Base-by-base conservation (phyloP, 2,797 vertebrate species). In the Semaprochilodus insignis region DNA sequence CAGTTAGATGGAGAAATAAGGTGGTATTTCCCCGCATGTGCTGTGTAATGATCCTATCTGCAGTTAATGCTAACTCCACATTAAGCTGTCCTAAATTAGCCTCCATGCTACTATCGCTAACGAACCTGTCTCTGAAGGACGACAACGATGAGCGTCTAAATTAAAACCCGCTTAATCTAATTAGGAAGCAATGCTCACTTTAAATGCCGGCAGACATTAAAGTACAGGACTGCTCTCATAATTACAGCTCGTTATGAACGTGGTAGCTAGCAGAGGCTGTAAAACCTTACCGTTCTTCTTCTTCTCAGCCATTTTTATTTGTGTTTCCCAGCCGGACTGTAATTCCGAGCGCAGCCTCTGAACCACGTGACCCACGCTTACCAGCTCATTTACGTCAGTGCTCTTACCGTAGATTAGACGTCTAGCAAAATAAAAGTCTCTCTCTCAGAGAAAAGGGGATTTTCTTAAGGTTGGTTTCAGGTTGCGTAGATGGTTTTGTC, bases 271-370 rank as follows among this genome's bases (percentile, higher is more conserved):
- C 17, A 23, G 13, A 73, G 21, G 48, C 6, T 19, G 13, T 1
- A 19, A 25, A 31, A 6, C 34, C 90, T 83, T 77, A 90, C 90
- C 90, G 83, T 83, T 88, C 81, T 86, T 85, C 81, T 86, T 85
- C 63, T 85, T 88, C 57, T 87, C 87, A 19, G 88, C 83, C 90
- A 90, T 90, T 63, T 86, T 88, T n/a, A 11, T 72, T 19, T 67
- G 52, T 66, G 81, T 80, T 85, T 85, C 77, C 80, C 44, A 80
- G 71, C 69, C 88, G 83, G 86, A 87, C 77, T 60, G 59, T 71
- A 63, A 77, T 81, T 7, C 40, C n/a, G 40, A 15, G 70, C 44
- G 23, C 81, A 83, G 25, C 23, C 21, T 15, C 13, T 21, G 31
- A 5, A 23, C 77, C 86, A 86, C 71, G 75, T 87, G 75, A 65